Evolutionary conservation across 2,113 vertebrate genomes (phyloP).

Genomic region (Cheirogaleus medius): DNA sequence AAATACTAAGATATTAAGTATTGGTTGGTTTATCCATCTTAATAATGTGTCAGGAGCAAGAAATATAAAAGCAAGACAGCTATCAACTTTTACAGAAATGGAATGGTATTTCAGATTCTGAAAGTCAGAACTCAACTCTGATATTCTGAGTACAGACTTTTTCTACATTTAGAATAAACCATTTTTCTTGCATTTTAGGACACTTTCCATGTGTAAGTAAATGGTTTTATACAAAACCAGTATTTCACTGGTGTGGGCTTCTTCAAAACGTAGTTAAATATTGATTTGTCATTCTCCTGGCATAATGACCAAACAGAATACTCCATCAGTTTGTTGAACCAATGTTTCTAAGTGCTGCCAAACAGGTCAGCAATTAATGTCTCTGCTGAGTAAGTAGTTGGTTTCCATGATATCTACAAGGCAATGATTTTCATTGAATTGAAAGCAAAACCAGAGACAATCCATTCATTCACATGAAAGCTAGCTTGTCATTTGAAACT

Average conservation of each 20-base stretch:
- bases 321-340: conserved; percentile 63
- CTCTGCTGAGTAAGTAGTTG: conserved; percentile 68
- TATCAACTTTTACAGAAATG: conserved; percentile 26
- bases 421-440: conserved; percentile 61
- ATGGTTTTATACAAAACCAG: conserved; percentile 42
- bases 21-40: not conserved
- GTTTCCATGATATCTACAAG: conserved; percentile 63
- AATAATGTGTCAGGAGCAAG: not conserved
- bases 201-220: not conserved
- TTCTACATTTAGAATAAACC: conserved; percentile 35
- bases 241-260: conserved; percentile 25
- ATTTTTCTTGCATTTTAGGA: not conserved
- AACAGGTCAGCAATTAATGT: conserved; percentile 72
- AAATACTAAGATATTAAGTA: not conserved
- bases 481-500: conserved; percentile 67
- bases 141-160: not conserved
- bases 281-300: conserved; percentile 69
- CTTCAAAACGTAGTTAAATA: conserved; percentile 66
- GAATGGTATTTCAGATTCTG: conserved; percentile 1
- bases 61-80: not conserved
- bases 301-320: conserved; percentile 64
- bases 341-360: conserved; percentile 53
- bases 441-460: conserved; percentile 55
- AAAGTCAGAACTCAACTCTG: conserved; percentile 8
- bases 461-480: conserved; percentile 64